Percentiles rank a stretch among this genome's conserved stretches.
These are phyloP conservation scores for Recurvirostra avosetta DNA, from an alignment of 2,113 vertebrate genomes.

Conservation along the genomic window DNA sequence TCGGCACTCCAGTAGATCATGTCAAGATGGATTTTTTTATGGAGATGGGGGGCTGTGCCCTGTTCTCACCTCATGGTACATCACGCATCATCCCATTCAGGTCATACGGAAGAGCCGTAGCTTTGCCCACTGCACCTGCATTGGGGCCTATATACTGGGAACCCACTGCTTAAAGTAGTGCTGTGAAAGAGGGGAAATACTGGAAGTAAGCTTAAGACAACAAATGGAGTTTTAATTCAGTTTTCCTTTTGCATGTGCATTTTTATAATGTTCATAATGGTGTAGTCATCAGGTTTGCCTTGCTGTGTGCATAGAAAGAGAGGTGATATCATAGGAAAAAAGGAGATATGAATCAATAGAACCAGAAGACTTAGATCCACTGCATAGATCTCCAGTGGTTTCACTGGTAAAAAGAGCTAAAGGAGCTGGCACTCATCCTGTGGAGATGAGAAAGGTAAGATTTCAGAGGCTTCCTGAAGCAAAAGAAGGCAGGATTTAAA, in stretches of 20 bases:
- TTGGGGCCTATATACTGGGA: not conserved
- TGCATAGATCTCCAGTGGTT: not conserved
- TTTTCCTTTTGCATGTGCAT: not conserved
- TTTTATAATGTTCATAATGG: not conserved
- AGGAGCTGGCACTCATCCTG: not conserved
- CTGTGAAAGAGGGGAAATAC: not conserved
- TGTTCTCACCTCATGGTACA: rapidly evolving
- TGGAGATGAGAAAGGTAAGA: not conserved
- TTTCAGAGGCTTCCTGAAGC: not conserved
- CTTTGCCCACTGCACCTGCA: not conserved
- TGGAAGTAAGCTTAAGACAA: not conserved
- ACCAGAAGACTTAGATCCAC: not conserved
- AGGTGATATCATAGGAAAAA: not conserved
- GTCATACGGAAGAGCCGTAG: not conserved
- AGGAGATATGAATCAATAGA: not conserved
- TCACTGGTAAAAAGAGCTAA: not conserved
- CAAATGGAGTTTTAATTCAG: not conserved
- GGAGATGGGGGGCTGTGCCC: not conserved
- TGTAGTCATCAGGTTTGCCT: not conserved
- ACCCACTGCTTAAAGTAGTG: not conserved
- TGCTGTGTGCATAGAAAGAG: not conserved
- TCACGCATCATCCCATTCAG: rapidly evolving
- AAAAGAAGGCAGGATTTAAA: not conserved
- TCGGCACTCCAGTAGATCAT: not conserved
- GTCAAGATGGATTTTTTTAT: not conserved